A percentile compares a stretch with the other conserved stretches of the same genome.
phyloP scores from a whole-genome alignment of 2,888 invertebrate genomes.

The Papilio gigon region DNA sequence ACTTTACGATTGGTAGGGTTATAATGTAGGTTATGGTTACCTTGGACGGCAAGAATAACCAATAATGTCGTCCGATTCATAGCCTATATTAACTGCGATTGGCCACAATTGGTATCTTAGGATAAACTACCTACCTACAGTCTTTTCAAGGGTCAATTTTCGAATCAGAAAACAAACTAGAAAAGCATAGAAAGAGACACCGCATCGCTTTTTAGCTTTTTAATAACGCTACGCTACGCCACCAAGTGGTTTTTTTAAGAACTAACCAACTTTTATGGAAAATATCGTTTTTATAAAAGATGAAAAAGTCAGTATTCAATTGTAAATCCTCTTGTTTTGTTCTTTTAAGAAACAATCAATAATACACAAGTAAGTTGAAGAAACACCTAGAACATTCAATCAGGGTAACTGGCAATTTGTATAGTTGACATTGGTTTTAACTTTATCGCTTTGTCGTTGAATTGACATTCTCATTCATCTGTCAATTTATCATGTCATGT shows the following conservation, averaged over 20 bases:
- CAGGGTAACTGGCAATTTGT: background rate
- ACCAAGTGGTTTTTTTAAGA: slow-evolving; percentile 40
- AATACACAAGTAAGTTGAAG: background rate
- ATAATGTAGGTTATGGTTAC: slow-evolving; percentile 51
- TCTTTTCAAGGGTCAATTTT: slow-evolving; percentile 42
- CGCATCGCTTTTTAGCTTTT: slow-evolving; percentile 29
- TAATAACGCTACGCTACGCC: slow-evolving; percentile 38
- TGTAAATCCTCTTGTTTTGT: background rate
- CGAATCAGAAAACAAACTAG: slow-evolving; percentile 40
- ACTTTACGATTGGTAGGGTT: slow-evolving; percentile 52
- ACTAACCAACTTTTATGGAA: slow-evolving; percentile 31
- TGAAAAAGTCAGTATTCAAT: slow-evolving; percentile 6
- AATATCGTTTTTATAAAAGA: slow-evolving; percentile 48
- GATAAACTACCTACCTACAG: slow-evolving; percentile 42
- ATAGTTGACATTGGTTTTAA: background rate
- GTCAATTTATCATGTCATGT: background rate
- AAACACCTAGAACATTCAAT: background rate
- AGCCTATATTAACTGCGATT: slow-evolving; percentile 49
- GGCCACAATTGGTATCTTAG: slow-evolving; percentile 50
- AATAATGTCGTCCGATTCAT: slow-evolving; percentile 51
- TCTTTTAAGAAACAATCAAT: background rate
- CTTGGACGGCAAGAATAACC: slow-evolving; percentile 50
- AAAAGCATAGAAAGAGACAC: slow-evolving; percentile 37
- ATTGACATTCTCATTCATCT: background rate
- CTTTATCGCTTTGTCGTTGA: too few species aligned